Conservation (phyloP, 2,113 vertebrate species). For the Epinephelus lanceolatus region DNA sequence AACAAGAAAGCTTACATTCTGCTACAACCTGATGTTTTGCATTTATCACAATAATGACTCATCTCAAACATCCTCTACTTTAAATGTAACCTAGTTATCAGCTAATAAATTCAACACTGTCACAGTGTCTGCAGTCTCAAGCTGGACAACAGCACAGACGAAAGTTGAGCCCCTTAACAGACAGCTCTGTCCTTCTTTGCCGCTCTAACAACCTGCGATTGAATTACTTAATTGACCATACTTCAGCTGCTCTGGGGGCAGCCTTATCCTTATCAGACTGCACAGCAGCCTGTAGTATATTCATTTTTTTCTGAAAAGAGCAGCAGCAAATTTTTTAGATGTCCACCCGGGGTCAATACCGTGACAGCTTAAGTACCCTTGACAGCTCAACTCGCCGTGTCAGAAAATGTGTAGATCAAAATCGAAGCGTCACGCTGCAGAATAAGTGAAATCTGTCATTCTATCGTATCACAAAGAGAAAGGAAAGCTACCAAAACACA, state of each 20-base stretch:
- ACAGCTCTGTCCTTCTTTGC: conserved; percentile 35
- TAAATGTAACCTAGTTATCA: not conserved
- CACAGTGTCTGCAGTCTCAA: not conserved
- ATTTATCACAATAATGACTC: not conserved
- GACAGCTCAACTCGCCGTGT: conserved; percentile 48
- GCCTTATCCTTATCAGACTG: conserved; percentile 34
- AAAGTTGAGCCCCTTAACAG: conserved; percentile 31
- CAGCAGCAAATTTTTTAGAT: conserved; percentile 46
- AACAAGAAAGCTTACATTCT: not conserved
- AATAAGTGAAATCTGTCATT: conserved; percentile 20
- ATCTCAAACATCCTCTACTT: not conserved
- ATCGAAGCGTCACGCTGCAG: conserved; percentile 8
- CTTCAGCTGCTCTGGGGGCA: conserved; percentile 29
- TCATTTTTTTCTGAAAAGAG: conserved; percentile 57
- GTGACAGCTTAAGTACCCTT: conserved; percentile 42
- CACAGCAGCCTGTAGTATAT: conserved; percentile 45
- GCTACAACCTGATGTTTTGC: not conserved
- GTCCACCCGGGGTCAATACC: conserved; percentile 10
- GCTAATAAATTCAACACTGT: not conserved
- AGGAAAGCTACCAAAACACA: not conserved
- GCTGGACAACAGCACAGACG: conserved; percentile 12
- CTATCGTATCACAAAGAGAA: not conserved
- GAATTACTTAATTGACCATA: conserved; percentile 68
- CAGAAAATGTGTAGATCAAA: conserved; percentile 50
- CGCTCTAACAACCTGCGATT: conserved; percentile 37